A percentile compares a stretch with the other conserved stretches of the same genome.
phyloP scores from a whole-genome alignment of 2,797 vertebrate species.

The Nothura maculosa region DNA sequence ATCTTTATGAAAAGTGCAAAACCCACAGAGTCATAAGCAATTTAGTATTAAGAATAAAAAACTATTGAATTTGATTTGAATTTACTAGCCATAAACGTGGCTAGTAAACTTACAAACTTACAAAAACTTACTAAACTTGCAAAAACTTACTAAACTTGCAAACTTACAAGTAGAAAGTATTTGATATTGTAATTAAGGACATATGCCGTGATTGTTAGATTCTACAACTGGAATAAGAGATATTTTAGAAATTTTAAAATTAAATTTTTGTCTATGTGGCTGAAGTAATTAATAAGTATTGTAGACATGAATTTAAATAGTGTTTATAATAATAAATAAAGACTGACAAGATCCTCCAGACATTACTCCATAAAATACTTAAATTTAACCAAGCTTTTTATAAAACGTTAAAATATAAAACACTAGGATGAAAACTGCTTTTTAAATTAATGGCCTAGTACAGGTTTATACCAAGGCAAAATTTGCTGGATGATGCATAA shows the following conservation, averaged over 20 bases:
- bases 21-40: fast-evolving
- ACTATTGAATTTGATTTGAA: background rate
- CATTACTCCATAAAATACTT: background rate
- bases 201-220: background rate
- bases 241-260: background rate
- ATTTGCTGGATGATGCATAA: background rate
- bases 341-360: background rate
- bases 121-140: too few species aligned
- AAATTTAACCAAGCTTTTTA: background rate
- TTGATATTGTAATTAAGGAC: background rate
- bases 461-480: background rate
- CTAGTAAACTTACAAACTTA: too few species aligned
- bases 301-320: background rate
- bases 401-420: background rate
- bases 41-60: background rate
- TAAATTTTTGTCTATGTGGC: background rate
- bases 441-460: background rate
- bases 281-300: background rate
- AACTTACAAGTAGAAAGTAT: background rate
- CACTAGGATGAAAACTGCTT: background rate
- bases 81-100: background rate
- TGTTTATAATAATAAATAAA: too few species aligned
- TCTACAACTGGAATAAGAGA: background rate
- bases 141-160: too few species aligned
- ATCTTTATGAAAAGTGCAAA: background rate